Evolutionary conservation across 2,797 vertebrate species (phyloP), one percentile per base, ranked within the genome.

Genomic region (Acanthurus lineatus): DNA sequence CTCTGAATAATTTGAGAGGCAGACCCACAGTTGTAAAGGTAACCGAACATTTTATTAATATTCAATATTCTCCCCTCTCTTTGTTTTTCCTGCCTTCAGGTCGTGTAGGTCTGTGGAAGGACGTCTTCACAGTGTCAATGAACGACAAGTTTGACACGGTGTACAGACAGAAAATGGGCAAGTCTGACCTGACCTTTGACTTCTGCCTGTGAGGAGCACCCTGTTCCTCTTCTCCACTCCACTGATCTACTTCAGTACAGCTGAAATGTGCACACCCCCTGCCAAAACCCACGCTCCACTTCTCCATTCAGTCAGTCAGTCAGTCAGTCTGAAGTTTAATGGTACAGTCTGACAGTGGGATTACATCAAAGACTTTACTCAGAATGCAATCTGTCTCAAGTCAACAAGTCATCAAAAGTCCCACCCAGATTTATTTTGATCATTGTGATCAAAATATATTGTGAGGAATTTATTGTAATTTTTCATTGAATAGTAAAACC

Each of bases 81-180:
- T 3, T 54, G 19, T 77, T 52, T 93, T 16, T 69, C 45, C 35
- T 40, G 6, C 42, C 51, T 48, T 38, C 93, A 99, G 98, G 98
- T 82, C 93, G 97, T 47, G 96, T 99, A 5, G 98, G 98, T 71
- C 95, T 99, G 48, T 99, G 98, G 98, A 97, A 98, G 89, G 98
- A 99, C 85, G 94, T 99, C 95, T 99, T 99, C 94, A 99, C 98
- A n/a, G 98, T 99, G 82, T 97, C 98, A 32, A 99, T 99, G 98
- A 99, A 99, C 2, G 98, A 99, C 86, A 99, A 98, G 94, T 99
- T 99, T 67, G 98, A 99, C 52, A 80, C 94, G 2, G 95, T 98
- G 76, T 99, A 98, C 86, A 96, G 97, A 88, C 97, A 99, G 96
- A 98, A 98, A 96, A 99, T 99, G 97, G 97, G 96, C 69, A 99